phyloP scores from a whole-genome alignment of 1,140 invertebrate species.

The Laupala kohalensis region DNA sequence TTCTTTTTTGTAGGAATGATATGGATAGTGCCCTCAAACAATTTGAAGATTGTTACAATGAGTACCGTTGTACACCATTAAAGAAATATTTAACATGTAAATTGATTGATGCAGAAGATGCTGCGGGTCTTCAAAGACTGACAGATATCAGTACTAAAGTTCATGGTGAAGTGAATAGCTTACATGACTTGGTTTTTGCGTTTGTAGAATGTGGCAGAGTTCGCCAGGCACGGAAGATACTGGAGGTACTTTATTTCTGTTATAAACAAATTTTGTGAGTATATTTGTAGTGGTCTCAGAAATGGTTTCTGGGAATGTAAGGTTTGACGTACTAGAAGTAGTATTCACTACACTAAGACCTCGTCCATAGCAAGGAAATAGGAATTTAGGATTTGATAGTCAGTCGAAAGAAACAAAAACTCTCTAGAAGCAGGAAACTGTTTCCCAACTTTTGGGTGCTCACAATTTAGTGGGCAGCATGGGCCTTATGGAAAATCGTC shows the following conservation, averaged over 20 bases:
- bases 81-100: constrained; percentile 53
- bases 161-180: constrained; percentile 66
- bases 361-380: too few relatives aligned
- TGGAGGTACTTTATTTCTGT: constrained; percentile 37
- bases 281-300: too few relatives aligned
- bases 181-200: constrained; percentile 65
- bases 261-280: neutral
- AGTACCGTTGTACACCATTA: constrained; percentile 50
- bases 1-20: constrained; percentile 35
- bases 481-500: too few relatives aligned
- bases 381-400: too few relatives aligned
- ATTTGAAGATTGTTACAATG: constrained; percentile 50
- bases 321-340: too few relatives aligned
- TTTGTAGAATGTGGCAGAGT: constrained; percentile 65
- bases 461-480: too few relatives aligned
- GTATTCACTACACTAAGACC: too few relatives aligned
- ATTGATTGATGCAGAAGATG: constrained; percentile 63
- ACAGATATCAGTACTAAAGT: constrained; percentile 61
- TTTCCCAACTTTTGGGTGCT: too few relatives aligned
- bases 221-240: constrained; percentile 63
- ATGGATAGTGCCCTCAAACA: constrained; percentile 46
- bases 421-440: too few relatives aligned
- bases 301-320: too few relatives aligned
- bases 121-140: constrained; percentile 56
- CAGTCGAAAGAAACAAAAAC: too few relatives aligned